Conservation (phyloP, 2,113 vertebrate genomes). For the Mungos mungo region DNA sequence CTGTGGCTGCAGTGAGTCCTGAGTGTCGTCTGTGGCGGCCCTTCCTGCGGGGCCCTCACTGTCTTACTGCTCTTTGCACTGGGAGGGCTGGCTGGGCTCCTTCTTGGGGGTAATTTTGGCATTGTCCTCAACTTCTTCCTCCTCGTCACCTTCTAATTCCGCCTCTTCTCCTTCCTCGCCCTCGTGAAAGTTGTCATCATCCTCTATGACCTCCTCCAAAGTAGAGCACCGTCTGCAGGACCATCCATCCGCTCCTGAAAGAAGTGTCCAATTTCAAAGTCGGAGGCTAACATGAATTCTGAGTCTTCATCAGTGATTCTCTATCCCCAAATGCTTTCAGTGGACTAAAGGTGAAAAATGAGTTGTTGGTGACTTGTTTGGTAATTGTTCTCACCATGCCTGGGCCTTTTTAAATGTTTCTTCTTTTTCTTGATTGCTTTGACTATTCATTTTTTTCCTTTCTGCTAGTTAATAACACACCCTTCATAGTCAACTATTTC, state of each 20-base stretch:
- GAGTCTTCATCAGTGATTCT: conserved; percentile 95
- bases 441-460: conserved; percentile 96
- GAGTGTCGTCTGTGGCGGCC: no score
- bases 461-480: conserved; percentile 97
- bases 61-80: no score
- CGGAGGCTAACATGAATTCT: conserved; percentile 93
- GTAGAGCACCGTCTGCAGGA: conserved; percentile 96
- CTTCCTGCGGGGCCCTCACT: no score
- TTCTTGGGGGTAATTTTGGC: no score
- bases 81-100: no score
- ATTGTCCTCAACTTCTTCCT: no score
- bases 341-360: conserved; percentile 98
- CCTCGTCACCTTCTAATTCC: no score
- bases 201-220: conserved; percentile 97
- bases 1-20: no score
- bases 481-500: conserved; percentile 98
- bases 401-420: conserved; percentile 99
- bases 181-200: conserved; percentile 88
- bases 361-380: conserved; percentile 96
- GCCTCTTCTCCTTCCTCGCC: no score
- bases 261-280: conserved; percentile 98
- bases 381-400: conserved; percentile 96
- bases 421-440: conserved; percentile 99
- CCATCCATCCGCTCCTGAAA: conserved; percentile 97
- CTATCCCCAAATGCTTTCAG: conserved; percentile 93